Conservation (phyloP, 2,888 invertebrate genomes). For the Erebia ligea region DNA sequence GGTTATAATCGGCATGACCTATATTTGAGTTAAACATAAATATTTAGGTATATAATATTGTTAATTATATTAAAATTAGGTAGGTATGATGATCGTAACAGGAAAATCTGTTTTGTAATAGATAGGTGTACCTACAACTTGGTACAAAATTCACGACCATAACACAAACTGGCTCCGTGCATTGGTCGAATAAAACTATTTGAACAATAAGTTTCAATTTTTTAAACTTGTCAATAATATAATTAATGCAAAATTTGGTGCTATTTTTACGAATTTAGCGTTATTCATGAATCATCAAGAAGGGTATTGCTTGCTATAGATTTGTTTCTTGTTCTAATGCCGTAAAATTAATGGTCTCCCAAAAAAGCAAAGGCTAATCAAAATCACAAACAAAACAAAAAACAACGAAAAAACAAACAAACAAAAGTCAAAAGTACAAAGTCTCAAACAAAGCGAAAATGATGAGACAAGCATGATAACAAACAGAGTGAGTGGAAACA, state of each 20-base stretch:
- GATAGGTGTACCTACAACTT: neutral
- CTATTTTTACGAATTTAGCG: neutral
- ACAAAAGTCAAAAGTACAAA: too few relatives aligned
- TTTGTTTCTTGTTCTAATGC: neutral
- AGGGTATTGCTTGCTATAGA: neutral
- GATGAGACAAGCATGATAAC: constrained; percentile 30
- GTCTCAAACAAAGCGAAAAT: constrained; percentile 13
- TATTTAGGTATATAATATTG: constrained; percentile 31
- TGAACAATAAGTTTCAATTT: too few relatives aligned
- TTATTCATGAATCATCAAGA: neutral
- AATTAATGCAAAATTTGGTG: too few relatives aligned
- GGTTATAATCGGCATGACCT: constrained; percentile 61
- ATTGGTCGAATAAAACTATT: too few relatives aligned
- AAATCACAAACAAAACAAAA: too few relatives aligned
- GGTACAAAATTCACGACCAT: neutral
- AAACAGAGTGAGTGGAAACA: constrained; percentile 43
- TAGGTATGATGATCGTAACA: constrained; percentile 22
- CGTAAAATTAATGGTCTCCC: constrained; percentile 1
- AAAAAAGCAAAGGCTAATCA: constrained; percentile 2
- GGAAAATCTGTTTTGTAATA: constrained; percentile 25
- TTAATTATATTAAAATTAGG: constrained; percentile 25
- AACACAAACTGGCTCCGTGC: neutral
- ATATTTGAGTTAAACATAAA: constrained; percentile 43
- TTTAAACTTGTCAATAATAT: too few relatives aligned
- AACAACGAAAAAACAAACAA: too few relatives aligned